Conservation (phyloP, 2,888 invertebrate species). For the Lithophane leautieri region DNA sequence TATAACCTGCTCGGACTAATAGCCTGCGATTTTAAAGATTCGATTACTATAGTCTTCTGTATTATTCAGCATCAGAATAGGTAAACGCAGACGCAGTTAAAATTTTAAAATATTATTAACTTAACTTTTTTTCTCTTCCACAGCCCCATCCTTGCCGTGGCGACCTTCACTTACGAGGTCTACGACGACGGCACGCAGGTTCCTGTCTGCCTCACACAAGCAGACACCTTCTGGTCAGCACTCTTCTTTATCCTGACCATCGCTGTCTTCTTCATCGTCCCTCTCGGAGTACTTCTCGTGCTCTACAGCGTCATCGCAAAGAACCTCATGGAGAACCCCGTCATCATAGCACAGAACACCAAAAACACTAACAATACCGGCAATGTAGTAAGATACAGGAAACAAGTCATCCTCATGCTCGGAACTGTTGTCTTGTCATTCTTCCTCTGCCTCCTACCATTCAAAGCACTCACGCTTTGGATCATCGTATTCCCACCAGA, state of each 20-base stretch:
- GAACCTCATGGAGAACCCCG: conserved; percentile 95
- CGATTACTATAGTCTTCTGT: neutral
- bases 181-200: conserved; percentile 93
- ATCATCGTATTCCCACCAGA: conserved; percentile 94
- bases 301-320: conserved; percentile 96
- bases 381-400: conserved; percentile 93
- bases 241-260: conserved; percentile 95
- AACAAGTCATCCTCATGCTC: conserved; percentile 96
- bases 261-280: conserved; percentile 95
- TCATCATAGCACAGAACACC: conserved; percentile 91
- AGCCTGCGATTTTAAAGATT: neutral
- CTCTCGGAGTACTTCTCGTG: conserved; percentile 94
- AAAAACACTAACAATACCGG: conserved; percentile 86
- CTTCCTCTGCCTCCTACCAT: conserved; percentile 97
- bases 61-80: neutral
- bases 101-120: conserved; percentile 1
- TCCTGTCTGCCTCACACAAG: conserved; percentile 95
- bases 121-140: conserved; percentile 68
- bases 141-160: conserved; percentile 96
- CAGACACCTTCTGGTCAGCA: conserved; percentile 94
- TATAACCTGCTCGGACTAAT: neutral
- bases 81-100: too few species aligned
- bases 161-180: conserved; percentile 93
- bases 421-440: conserved; percentile 97
- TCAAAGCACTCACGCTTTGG: conserved; percentile 96